These are phyloP conservation scores for Emydocephalus ijimae DNA, from an alignment of 2,113 vertebrate genomes.

Conservation along the genomic window DNA sequence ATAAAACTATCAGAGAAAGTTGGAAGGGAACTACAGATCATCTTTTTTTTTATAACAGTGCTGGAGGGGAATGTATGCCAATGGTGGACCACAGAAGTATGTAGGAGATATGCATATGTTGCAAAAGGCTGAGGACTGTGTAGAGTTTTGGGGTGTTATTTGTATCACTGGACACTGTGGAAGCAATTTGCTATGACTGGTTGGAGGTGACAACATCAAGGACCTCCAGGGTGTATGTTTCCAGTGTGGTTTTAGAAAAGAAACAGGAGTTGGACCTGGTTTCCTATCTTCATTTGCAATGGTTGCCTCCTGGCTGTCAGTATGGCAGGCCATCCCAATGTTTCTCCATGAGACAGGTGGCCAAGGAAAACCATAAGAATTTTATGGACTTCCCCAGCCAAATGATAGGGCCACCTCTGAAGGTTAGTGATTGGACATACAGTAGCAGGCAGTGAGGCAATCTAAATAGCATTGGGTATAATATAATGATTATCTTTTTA, in stretches of 20 bases:
- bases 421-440: neutral
- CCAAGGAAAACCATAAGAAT: neutral
- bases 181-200: neutral
- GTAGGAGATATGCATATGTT: neutral
- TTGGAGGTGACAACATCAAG: neutral
- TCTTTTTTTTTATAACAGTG: neutral
- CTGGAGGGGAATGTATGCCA: neutral
- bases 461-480: neutral
- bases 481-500: neutral
- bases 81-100: neutral
- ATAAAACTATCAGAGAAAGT: neutral
- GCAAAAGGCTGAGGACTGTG: neutral
- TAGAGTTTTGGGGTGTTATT: neutral
- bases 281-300: neutral
- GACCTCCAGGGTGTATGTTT: neutral
- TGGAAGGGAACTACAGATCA: neutral
- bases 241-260: neutral
- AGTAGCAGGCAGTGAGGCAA: neutral
- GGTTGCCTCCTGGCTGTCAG: neutral
- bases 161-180: neutral
- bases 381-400: neutral
- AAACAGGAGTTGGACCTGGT: neutral
- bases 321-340: neutral
- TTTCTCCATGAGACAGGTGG: neutral
- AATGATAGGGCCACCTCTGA: neutral